Evolutionary conservation across 2,888 invertebrate genomes (phyloP).

Genomic region (Ormia ochracea): DNA sequence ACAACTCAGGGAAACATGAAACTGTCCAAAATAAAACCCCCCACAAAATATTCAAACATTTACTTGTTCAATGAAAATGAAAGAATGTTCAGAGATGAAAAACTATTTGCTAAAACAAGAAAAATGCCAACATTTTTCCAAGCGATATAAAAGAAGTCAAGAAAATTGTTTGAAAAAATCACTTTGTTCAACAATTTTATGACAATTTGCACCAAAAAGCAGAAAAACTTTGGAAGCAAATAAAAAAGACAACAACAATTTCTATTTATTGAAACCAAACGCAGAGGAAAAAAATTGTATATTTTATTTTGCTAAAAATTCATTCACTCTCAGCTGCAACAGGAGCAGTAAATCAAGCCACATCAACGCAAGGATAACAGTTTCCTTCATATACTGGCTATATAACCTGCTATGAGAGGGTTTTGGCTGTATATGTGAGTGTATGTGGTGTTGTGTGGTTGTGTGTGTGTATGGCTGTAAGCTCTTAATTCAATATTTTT

Average conservation of each 20-base stretch:
- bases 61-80: background rate
- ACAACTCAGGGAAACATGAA: background rate
- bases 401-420: no score
- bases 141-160: conserved; percentile 9
- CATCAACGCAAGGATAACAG: conserved; percentile 21
- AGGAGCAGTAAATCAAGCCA: conserved; percentile 18
- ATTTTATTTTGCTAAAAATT: conserved; percentile 31
- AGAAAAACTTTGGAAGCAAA: background rate
- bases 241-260: background rate
- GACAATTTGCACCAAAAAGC: conserved; percentile 66
- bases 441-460: no score
- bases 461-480: background rate
- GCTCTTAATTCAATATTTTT: background rate
- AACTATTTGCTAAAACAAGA: background rate
- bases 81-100: background rate
- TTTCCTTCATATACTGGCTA: background rate
- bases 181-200: conserved; percentile 71
- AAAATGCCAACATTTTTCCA: conserved; percentile 38
- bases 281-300: background rate
- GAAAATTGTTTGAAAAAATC: background rate
- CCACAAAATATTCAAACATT: background rate
- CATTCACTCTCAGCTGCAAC: background rate
- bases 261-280: background rate
- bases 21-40: background rate
- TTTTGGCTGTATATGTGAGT: background rate